phyloP scores from a whole-genome alignment of 1,140 invertebrate species.

The Panulirus ornatus region DNA sequence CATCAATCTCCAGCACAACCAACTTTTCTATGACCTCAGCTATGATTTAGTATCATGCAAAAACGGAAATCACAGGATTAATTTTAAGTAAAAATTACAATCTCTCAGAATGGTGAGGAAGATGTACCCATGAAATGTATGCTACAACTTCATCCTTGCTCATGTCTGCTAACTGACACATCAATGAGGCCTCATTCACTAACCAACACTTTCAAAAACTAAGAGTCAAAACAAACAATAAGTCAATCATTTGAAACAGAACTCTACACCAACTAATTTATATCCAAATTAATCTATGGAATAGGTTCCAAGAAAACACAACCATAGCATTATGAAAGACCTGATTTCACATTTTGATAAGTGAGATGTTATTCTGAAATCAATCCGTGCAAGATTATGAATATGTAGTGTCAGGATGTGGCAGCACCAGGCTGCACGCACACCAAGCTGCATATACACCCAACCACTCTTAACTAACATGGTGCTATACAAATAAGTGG shows the following conservation, averaged over 20 bases:
- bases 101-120: neutral
- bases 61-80: too few species aligned
- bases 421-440: too few species aligned
- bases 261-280: neutral
- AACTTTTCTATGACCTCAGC: too few species aligned
- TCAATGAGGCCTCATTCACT: neutral
- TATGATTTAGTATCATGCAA: too few species aligned
- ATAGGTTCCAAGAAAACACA: neutral
- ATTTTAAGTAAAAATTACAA: too few species aligned
- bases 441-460: too few species aligned
- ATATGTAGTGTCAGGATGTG: too few species aligned
- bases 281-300: neutral
- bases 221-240: neutral
- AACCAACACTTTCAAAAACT: neutral
- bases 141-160: neutral
- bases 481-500: too few species aligned
- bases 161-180: neutral
- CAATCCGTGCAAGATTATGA: too few species aligned
- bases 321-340: neutral
- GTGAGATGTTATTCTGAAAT: neutral
- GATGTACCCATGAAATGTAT: neutral
- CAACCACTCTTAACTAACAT: too few species aligned
- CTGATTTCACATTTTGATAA: neutral
- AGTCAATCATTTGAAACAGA: neutral
- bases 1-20: too few species aligned